phyloP scores from a whole-genome alignment of 2,797 vertebrate species.

The Rhyacichthys aspro region DNA sequence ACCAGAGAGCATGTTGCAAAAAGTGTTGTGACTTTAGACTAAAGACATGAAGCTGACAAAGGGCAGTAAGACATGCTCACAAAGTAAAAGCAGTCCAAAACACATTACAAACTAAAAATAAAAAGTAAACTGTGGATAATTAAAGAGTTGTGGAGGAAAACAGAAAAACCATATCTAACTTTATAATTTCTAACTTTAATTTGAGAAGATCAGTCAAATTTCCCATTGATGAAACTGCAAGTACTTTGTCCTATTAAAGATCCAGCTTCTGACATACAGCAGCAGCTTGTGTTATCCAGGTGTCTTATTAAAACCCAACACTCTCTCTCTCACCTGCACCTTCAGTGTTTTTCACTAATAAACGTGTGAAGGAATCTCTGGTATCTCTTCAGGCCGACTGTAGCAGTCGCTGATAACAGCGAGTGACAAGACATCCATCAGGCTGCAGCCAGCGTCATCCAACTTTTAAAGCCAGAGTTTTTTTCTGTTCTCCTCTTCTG shows the following conservation, averaged over 20 bases:
- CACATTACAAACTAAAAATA: too few species aligned
- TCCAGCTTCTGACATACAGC: background rate
- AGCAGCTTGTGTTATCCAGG: too few species aligned
- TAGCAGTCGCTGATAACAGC: slow-evolving; percentile 47
- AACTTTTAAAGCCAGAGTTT: slow-evolving; percentile 49
- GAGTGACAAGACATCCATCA: slow-evolving; percentile 66
- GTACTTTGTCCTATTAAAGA: background rate
- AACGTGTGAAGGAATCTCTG: slow-evolving; percentile 36
- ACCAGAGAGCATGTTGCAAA: too few species aligned
- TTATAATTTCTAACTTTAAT: too few species aligned
- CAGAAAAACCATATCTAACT: too few species aligned
- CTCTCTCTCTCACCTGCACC: slow-evolving; percentile 4
- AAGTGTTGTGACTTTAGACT: too few species aligned
- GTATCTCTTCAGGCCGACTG: slow-evolving; percentile 29
- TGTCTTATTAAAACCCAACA: slow-evolving; percentile 1
- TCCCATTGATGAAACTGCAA: background rate
- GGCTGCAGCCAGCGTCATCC: slow-evolving; percentile 41
- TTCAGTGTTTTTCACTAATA: slow-evolving; percentile 25
- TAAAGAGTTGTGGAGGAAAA: too few species aligned
- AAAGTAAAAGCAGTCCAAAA: too few species aligned
- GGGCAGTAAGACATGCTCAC: too few species aligned
- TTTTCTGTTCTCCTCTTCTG: slow-evolving; percentile 25
- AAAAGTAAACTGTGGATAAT: too few species aligned
- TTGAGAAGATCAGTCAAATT: background rate
- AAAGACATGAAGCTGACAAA: too few species aligned